Evolutionary conservation across 53 echinoderm and acorn worm genomes (phyloP), one percentile per base, ranked within the genome.

Genomic region (Hippasteria phrygiana): DNA sequence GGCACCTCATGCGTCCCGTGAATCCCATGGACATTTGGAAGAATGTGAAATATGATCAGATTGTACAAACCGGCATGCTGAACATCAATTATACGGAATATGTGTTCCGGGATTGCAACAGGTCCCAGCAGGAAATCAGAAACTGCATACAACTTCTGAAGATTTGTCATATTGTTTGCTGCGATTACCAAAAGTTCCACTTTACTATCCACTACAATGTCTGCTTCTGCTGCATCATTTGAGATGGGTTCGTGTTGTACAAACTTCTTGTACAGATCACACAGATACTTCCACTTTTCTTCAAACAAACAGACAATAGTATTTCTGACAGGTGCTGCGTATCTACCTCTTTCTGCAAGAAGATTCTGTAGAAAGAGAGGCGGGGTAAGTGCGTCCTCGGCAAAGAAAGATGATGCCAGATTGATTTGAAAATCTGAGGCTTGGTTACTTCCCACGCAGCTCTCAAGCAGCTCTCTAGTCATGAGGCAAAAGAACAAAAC

Each of bases 401-500:
- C 54, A 48, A 78, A 78, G 22, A 55, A 78, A 78, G 78, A 24
- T 2, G 36, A 37, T 40, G 24, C 41, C 10, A 78, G 39, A 55
- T 22, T 78, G 56, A 78, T 78, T 38, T 78, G 12, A 78, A 78
- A 78, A n/a, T 31, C 20, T 17, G 78, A 14, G n/a, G 33, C 56
- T 40, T 53, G 78, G 35, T 78, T 39, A 33, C 55, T 29, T 7
- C 33, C 51, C 27, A 29, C 76, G 2, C 24, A 24, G 1, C 45
- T 73, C 42, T 39, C 26, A 20, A 56, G 78, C 37, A 78, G 16
- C 24, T 78, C 78, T 78, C 55, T 55, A 13, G 78, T 78, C 20
- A 78, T 55, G 37, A 78, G 78, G 78, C 78, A 78, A 37, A 78
- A 78, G 56, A 78, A 78, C 10, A 78, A 56, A 3, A 78, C 78